Evolutionary conservation across 2,113 vertebrate genomes (phyloP), one percentile per base, ranked within the genome.

Genomic region (Muscicapa adusta): DNA sequence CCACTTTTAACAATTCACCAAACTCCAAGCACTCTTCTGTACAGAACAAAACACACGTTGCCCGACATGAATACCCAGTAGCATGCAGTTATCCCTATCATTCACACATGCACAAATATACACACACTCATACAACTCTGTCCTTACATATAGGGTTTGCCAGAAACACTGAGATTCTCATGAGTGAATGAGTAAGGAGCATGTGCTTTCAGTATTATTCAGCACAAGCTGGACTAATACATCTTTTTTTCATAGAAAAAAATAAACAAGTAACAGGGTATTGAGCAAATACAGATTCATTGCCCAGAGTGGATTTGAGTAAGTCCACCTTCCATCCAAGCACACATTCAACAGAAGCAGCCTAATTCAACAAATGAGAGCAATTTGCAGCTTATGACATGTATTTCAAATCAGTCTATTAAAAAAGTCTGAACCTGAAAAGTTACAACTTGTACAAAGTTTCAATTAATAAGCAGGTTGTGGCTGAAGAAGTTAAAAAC

Each of bases 41-140:
- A 12, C 14, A 51, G 34, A 91, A 47, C 23, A 67, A 76, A 72
- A 29, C 1, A 0, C 20, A 13, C 0, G 0, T 66, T 50, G 22
- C 28, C 61, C 0, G 0, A 24, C 10, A 19, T 5, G 12, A 6
- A 10, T 40, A 9, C 14, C 19, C 54, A 34, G 25, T 43, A 63
- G 6, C 8, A 34, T 36, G 7, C 61, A 50, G 31, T 34, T 45
- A 20, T 17, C 31, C 48, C 24, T 38, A 6, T 5, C 11, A 58
- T 36, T 72, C 38, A 36, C 7, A 29, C 25, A 38, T 12, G 26
- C 8, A 75, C 18, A 47, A 63, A 36, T 4, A 29, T 13, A 53
- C 12, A 24, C 0, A 57, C 54, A 0, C 10, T 48, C 28, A 18
- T 5, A 29, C 12, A 24, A 7, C 9, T 43, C 72, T 3, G 0